A percentile compares a stretch with the other conserved stretches of the same genome.
Conservation (phyloP, 1,140 invertebrate genomes). For the Akabosia matsudoensis region DNA sequence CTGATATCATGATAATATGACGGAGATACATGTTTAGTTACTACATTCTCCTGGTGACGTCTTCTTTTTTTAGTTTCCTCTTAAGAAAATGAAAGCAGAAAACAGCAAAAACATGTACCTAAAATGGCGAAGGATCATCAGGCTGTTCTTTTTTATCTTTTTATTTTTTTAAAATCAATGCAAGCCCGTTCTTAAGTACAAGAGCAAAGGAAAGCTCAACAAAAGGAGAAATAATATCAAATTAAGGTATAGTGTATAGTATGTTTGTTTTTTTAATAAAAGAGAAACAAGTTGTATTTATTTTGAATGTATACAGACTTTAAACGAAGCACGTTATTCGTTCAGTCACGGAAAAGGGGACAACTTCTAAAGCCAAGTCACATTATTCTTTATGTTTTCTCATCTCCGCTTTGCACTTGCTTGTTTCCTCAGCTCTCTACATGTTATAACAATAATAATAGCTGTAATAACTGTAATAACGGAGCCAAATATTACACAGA, state of each 20-base stretch:
- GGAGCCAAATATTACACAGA: too few species aligned
- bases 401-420: neutral
- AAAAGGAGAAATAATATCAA: too few species aligned
- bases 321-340: too few species aligned
- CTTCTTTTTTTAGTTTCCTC: neutral
- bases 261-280: too few species aligned
- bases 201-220: too few species aligned
- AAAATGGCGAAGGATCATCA: too few species aligned
- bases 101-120: too few species aligned
- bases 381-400: constrained; percentile 21
- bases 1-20: constrained; percentile 18
- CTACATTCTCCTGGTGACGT: neutral
- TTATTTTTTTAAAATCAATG: neutral
- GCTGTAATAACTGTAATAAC: neutral
- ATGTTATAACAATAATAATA: constrained; percentile 15
- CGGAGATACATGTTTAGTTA: constrained; percentile 12
- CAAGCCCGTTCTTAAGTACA: neutral
- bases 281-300: too few species aligned
- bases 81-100: neutral
- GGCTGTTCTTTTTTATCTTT: neutral
- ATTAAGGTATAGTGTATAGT: too few species aligned
- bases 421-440: too few species aligned
- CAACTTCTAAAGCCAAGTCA: neutral
- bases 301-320: too few species aligned
- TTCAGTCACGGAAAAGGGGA: neutral